Base-by-base conservation (phyloP, 2,797 vertebrate genomes). In the Enteromius fasciolatus region DNA sequence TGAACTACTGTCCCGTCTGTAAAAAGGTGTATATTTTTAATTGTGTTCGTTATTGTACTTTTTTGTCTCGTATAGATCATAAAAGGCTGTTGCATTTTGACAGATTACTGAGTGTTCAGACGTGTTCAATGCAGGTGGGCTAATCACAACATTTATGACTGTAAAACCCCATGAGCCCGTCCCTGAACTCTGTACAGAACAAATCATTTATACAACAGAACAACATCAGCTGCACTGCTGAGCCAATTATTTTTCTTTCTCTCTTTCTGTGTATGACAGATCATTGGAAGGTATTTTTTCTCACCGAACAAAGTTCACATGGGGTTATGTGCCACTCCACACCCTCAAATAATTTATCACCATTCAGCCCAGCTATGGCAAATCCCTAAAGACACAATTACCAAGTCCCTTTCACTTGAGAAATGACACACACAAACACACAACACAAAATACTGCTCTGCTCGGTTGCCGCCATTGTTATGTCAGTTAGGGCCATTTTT, bases 301-400 rank as follows among this genome's bases (percentile, higher is more conserved):
- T 70, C 74, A 81, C 25, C 33, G 73, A 86, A 86, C 74, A 76
- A 48, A 87, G 90, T 92, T 92, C 89, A 90, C 83, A 85, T 80
- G 63, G 85, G 88, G 90, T 91, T 87, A 83, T 44, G 81, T 41
- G 80, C 85, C 88, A 83, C 85, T 81, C 86, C 88, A 90, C 85
- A 80, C 90, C 85, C 81, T 83, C 84, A 78, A 75, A 79, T 92
- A 91, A 94, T 93, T 91, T 92, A 94, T 92, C 89, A 88, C 90
- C 84, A 83, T 88, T 92, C 90, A 90, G 84, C 87, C 85, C 81
- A 84, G 91, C 89, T 87, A 85, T 90, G 91, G 93, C 91, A 93
- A 94, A 92, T 94, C 94, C 92, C 93, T 91, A 89, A 93, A 94
- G 93, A 93, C 90, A 92, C 93, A 93, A 93, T 94, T 94, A 94